Percentiles rank a stretch among this genome's conserved stretches.
Conservation (phyloP, 2,113 vertebrate species). For the Nettapus auritus region DNA sequence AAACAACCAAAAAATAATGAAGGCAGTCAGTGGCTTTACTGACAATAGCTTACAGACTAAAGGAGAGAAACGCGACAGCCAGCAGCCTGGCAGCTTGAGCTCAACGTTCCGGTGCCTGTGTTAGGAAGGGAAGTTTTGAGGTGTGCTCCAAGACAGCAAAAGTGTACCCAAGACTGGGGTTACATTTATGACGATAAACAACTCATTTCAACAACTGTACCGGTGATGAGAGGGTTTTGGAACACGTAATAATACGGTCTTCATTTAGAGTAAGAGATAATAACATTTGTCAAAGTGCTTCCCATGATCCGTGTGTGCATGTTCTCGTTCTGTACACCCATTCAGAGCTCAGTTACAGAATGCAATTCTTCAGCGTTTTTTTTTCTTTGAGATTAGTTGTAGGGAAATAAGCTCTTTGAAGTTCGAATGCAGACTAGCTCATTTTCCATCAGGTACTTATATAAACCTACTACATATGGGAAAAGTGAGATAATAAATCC, state of each 20-base stretch:
- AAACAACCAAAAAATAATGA: too few relatives aligned
- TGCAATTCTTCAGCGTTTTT: neutral
- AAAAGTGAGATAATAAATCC: neutral
- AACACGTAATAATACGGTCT: neutral
- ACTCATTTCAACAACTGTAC: neutral
- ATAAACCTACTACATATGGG: neutral
- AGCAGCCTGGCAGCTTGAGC: neutral
- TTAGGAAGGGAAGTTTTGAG: neutral
- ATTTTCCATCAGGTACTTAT: neutral
- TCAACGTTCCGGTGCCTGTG: neutral
- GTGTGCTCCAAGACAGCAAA: neutral
- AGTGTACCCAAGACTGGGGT: neutral
- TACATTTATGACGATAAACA: neutral
- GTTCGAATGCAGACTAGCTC: neutral
- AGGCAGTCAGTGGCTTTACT: neutral
- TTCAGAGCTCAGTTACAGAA: neutral
- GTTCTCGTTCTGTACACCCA: neutral
- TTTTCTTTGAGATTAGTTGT: neutral
- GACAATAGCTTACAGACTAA: neutral
- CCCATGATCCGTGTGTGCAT: neutral
- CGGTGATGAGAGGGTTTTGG: neutral
- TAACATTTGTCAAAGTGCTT: neutral
- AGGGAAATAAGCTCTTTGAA: neutral
- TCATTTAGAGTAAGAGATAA: neutral
- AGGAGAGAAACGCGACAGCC: neutral